Percentiles rank a stretch among this genome's conserved stretches.
These are phyloP conservation scores for Oryzias dopingdopingensis DNA, from an alignment of 2,797 vertebrate species.

Conservation along the genomic window DNA sequence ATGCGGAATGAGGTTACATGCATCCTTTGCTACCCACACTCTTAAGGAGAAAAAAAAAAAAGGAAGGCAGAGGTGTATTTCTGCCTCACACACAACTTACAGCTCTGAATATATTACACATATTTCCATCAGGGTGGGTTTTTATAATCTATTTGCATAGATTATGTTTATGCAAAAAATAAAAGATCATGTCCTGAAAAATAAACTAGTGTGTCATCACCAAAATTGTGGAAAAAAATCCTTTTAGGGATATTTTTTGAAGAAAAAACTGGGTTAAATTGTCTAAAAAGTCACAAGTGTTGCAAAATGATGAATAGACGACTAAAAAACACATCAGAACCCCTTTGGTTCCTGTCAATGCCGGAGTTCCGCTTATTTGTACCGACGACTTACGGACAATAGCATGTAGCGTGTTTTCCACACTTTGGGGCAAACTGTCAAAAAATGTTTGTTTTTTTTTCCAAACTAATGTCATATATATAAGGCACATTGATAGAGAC, in stretches of 20 bases:
- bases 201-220: constrained; percentile 22
- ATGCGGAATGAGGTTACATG: constrained; percentile 70
- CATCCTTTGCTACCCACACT: constrained; percentile 64
- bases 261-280: no score
- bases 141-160: constrained; percentile 52
- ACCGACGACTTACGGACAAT: no score
- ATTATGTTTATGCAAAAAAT: constrained; percentile 42
- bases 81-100: constrained; percentile 48
- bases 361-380: no score
- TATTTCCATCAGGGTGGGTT: constrained; percentile 34
- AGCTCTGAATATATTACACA: constrained; percentile 56
- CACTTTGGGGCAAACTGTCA: no score
- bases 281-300: no score
- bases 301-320: no score
- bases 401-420: no score
- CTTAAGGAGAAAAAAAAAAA: constrained; percentile 30
- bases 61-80: constrained; percentile 44
- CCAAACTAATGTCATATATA: no score
- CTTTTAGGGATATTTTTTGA: not conserved
- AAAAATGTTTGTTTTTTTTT: no score
- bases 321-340: no score
- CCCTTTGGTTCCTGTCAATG: no score
- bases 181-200: constrained; percentile 34
- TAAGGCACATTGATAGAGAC: no score
- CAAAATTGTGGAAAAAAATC: constrained; percentile 28